Conservation (phyloP, 2,797 vertebrate genomes). For the Phalanger gymnotis region DNA sequence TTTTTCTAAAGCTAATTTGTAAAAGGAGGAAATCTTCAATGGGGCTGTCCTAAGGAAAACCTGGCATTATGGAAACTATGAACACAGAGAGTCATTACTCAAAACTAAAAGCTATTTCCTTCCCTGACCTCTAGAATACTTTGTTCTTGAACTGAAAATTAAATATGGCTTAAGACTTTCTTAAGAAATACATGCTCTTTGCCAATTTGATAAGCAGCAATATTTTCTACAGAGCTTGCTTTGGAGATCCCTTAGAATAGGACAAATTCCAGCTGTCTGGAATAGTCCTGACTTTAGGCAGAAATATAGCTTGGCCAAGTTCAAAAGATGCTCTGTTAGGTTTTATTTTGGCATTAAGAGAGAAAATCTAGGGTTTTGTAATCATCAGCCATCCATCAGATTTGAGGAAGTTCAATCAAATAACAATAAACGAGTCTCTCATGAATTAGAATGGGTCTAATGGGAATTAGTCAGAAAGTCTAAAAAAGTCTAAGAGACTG, state of each 20-base stretch:
- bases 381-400: neutral
- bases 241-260: slow-evolving; percentile 44
- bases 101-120: slow-evolving; percentile 57
- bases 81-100: slow-evolving; percentile 67
- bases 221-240: slow-evolving; percentile 61
- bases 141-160: slow-evolving; percentile 65
- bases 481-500: slow-evolving; percentile 57
- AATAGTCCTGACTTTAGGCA: slow-evolving; percentile 15
- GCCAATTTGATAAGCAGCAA: slow-evolving; percentile 60
- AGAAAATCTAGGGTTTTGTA: slow-evolving; percentile 37
- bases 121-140: slow-evolving; percentile 43
- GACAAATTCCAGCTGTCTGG: slow-evolving; percentile 31
- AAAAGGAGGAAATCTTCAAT: slow-evolving; percentile 62
- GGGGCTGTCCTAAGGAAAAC: slow-evolving; percentile 67
- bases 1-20: slow-evolving; percentile 76
- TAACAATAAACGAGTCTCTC: slow-evolving; percentile 22
- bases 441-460: neutral
- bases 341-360: slow-evolving; percentile 41
- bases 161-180: slow-evolving; percentile 57
- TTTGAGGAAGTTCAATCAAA: slow-evolving; percentile 27
- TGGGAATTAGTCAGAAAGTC: neutral
- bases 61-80: slow-evolving; percentile 38
- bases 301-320: neutral
- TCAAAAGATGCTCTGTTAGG: slow-evolving; percentile 15
- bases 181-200: slow-evolving; percentile 63